Evolutionary conservation across 2,888 invertebrate species (phyloP).

Genomic region (Aphrophora alni): DNA sequence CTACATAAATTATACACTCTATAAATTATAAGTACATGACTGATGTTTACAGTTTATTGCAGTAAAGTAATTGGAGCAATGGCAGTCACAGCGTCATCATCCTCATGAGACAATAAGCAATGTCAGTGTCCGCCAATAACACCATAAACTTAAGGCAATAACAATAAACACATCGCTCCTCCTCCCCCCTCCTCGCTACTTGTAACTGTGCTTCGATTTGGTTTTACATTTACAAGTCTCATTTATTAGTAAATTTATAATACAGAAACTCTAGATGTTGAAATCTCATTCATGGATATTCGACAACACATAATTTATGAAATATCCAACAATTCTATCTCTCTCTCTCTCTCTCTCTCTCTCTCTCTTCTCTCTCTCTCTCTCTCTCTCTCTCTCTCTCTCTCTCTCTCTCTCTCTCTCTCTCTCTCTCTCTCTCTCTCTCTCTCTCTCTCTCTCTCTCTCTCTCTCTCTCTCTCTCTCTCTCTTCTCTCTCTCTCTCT

Average conservation of each 20-base stretch:
- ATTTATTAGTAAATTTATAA: too few relatives aligned
- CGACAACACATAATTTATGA: too few relatives aligned
- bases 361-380: slow-evolving; percentile 12
- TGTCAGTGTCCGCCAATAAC: neutral
- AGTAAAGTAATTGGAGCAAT: neutral
- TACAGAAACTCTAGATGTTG: too few relatives aligned
- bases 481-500: slow-evolving; percentile 18
- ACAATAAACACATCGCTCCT: neutral
- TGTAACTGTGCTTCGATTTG: too few relatives aligned
- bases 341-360: too few relatives aligned
- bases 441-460: slow-evolving; percentile 15
- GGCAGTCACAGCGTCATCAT: neutral
- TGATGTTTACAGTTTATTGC: neutral
- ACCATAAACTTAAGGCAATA: neutral
- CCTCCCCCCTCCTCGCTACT: too few relatives aligned
- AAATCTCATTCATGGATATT: too few relatives aligned
- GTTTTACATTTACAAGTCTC: too few relatives aligned
- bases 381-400: slow-evolving; percentile 18
- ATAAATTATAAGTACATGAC: too few relatives aligned
- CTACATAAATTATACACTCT: too few relatives aligned
- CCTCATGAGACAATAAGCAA: neutral
- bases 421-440: slow-evolving; percentile 17
- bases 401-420: slow-evolving; percentile 15
- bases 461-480: slow-evolving; percentile 17
- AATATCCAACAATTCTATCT: too few relatives aligned